phyloP scores from a whole-genome alignment of 2,888 invertebrate species.

The Heliconius aoede region DNA sequence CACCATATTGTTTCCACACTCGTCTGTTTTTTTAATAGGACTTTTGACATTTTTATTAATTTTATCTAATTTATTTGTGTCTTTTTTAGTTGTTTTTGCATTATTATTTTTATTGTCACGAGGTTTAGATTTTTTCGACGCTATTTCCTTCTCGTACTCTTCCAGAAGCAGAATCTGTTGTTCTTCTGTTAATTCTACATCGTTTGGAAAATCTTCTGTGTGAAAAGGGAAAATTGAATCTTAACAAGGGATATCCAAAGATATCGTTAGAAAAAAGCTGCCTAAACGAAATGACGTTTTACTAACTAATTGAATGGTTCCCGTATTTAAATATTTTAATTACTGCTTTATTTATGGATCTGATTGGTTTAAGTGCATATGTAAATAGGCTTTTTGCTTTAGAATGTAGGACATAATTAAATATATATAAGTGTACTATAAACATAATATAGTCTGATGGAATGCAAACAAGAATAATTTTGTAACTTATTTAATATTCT shows the following conservation, averaged over 20 bases:
- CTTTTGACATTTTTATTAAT: conserved; percentile 60
- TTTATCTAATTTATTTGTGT: conserved; percentile 54
- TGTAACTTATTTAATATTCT: conserved; percentile 5
- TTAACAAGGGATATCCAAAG: conserved; percentile 18
- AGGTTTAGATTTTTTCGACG: conserved; percentile 68
- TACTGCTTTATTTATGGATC: no score
- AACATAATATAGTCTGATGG: not conserved
- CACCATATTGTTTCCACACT: conserved; percentile 75
- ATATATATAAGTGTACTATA: not conserved
- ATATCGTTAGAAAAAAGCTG: not conserved
- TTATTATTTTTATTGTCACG: conserved; percentile 71
- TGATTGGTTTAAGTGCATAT: no score
- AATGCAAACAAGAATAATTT: conserved; percentile 26
- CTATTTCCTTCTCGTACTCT: conserved; percentile 87
- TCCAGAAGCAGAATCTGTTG: conserved; percentile 87
- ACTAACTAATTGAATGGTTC: not conserved
- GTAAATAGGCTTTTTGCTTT: not conserved
- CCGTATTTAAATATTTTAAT: no score
- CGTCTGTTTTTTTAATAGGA: conserved; percentile 73
- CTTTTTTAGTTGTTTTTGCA: conserved; percentile 34
- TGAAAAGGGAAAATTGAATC: conserved; percentile 36
- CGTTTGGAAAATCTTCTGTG: conserved; percentile 85
- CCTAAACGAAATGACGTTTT: not conserved
- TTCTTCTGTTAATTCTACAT: conserved; percentile 88
- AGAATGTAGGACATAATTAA: not conserved